Evolutionary conservation across 2,797 vertebrate species (phyloP), one percentile per base, ranked within the genome.

Genomic region (Clarias platycephalus): DNA sequence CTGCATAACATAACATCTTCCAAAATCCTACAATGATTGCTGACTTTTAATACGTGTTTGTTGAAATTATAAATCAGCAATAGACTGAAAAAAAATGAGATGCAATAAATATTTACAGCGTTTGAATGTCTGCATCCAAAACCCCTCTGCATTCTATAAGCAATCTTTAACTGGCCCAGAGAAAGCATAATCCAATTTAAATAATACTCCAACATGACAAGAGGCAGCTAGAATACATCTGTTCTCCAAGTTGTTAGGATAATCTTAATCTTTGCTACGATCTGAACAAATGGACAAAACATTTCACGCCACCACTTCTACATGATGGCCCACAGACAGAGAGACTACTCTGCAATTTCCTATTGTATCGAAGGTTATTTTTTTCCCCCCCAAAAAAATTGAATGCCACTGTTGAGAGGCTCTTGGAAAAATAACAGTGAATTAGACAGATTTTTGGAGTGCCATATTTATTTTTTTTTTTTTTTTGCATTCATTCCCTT

Each of bases 261-360:
- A 84, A 84, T 64, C 76, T 80, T 26, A 63, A 53, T 71, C 57
- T 80, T 60, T 80, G 67, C 20, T 28, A 20, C 57, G 28, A 84
- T 72, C 67, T 74, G 76, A 80, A 80, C 67, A 80, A 84, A 72
- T 49, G n/a, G 37, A 18, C 55, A 85, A 82, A 86, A 70, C 74
- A 87, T 87, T 57, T 88, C 37, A 5, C 83, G 88, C 90, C 90
- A 85, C 84, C 92, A 85, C 86, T 89, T 84, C 87, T 86, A 92
- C 89, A 67, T 15, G 67, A 87, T 88, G 7, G 26, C 83, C 88
- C 76, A 88, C 12, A 60, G 57, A 60, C 31, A 60, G 57, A 87
- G 91, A 92, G 88, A 86, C 90, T 91, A 84, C 62, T 67, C 81
- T 90, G 88, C 88, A 92, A 88, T 90, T 93, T 89, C 86, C 28